Evolutionary conservation across 1,140 invertebrate species (phyloP), one percentile per base, ranked within the genome.

Genomic region (Trachymyrmex cornetzi): DNA sequence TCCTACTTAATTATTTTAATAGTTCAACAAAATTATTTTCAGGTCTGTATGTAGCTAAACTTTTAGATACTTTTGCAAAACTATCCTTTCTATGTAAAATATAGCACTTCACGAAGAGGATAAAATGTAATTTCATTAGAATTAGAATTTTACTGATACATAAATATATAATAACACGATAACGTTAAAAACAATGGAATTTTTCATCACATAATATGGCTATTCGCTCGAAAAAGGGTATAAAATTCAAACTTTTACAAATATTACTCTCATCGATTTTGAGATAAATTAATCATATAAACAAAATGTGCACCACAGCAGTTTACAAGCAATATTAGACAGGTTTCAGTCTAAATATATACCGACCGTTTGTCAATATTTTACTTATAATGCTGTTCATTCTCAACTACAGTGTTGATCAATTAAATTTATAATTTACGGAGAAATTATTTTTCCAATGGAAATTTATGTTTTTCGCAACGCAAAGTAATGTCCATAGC

Each of bases 381-480:
- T 72, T 61, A 82, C 61, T 74, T 74, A 74, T 34, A 2, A 27
- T 0, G 0, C 6, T 30, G 22, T 82, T 82, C 24, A 81, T 34
- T 72, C 19, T 72, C 34, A 59, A 74, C 12, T 61, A 34, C 38
- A 19, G 2, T 61, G 24, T 48, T 61, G 64, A 72, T 59, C 80
- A 61, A 72, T 1, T 1, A 82, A 82, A 61, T 82, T 82, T 9
- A 14, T 2, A 14, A 50, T 38, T 22, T 9, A n/a, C 19, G 1
- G 30, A 7, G 24, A 48, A 57, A 7, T 59, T 72, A 12, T 30
- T 82, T 82, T 82, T 12, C 34, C 53, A 44, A 5, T 57, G 19
- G 38, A 82, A 82, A 74, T 84, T 74, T 11, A 61, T 84, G 24
- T 12, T 22, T n/a, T 27, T 44, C 12, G 55, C 0, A 34, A 27